Conservation (phyloP, 2,888 invertebrate genomes). For the Magallana nippona region DNA sequence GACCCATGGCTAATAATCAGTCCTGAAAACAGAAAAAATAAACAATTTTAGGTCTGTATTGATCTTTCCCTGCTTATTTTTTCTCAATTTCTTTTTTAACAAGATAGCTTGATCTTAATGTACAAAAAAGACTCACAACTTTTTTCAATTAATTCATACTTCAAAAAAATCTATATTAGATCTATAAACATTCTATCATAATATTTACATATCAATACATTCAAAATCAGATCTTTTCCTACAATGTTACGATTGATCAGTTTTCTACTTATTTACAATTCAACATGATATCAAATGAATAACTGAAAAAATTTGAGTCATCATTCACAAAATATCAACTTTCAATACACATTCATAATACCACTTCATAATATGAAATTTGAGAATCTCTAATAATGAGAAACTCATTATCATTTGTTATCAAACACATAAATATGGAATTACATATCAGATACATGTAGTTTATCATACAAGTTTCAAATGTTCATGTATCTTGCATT, state of each 20-base stretch:
- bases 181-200: background rate
- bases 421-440: background rate
- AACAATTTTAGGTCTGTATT: too few relatives aligned
- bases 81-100: too few relatives aligned
- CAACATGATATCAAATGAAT: background rate
- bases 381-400: too few relatives aligned
- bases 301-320: background rate
- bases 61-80: too few relatives aligned
- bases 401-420: too few relatives aligned
- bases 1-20: slow-evolving; percentile 48
- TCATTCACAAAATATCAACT: background rate
- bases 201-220: slow-evolving; percentile 24
- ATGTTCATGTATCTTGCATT: background rate
- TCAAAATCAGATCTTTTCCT: background rate
- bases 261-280: slow-evolving; percentile 8
- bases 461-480: background rate
- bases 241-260: background rate
- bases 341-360: background rate
- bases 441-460: background rate
- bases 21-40: slow-evolving; percentile 31
- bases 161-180: background rate
- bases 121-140: background rate
- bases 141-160: background rate
- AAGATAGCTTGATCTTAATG: background rate
- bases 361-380: background rate